A percentile compares a stretch with the other conserved stretches of the same genome.
Evolutionary conservation across 2,797 vertebrate genomes (phyloP).

Genomic region (Poecilia gillii): DNA sequence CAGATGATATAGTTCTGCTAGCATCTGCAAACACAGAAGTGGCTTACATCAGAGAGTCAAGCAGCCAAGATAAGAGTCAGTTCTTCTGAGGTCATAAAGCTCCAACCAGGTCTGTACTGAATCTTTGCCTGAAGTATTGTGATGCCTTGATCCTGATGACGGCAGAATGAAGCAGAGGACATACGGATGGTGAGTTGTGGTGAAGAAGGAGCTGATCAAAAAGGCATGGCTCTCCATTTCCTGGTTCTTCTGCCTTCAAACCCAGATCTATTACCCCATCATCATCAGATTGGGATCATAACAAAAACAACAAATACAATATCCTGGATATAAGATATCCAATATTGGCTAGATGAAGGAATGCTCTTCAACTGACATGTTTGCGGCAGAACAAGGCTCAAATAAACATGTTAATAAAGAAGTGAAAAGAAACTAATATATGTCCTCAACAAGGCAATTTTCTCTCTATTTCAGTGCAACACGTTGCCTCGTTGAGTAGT

Average conservation of each 20-base stretch:
- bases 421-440: background rate
- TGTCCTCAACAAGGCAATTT: background rate
- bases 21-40: too few species aligned
- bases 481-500: background rate
- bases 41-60: too few species aligned
- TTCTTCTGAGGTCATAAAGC: too few species aligned
- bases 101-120: too few species aligned
- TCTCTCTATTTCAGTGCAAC: background rate
- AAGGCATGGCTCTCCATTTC: background rate
- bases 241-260: background rate
- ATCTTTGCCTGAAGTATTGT: too few species aligned
- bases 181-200: background rate
- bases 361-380: background rate
- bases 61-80: too few species aligned
- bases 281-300: background rate
- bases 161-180: background rate
- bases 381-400: background rate
- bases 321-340: background rate
- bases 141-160: too few species aligned
- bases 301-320: background rate
- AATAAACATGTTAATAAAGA: background rate
- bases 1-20: too few species aligned
- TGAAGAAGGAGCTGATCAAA: background rate
- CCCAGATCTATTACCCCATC: background rate
- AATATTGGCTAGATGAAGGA: background rate